Conservation (phyloP, 2,113 vertebrate genomes). For the Corythaixoides concolor region DNA sequence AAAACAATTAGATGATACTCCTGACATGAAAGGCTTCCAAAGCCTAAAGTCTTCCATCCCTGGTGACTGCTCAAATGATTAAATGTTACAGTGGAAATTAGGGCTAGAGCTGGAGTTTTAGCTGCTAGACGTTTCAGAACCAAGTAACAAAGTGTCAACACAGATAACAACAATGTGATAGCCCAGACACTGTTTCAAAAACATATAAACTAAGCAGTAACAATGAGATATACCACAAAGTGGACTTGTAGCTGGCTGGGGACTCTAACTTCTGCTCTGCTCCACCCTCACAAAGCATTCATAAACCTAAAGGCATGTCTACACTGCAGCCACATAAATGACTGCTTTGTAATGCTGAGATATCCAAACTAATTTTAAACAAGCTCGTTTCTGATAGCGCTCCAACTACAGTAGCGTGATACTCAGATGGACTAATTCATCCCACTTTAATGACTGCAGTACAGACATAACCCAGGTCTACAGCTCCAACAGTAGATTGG, state of each 20-base stretch:
- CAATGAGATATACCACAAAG: background rate
- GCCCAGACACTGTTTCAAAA: background rate
- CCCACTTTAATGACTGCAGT: background rate
- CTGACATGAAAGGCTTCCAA: background rate
- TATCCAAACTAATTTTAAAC: constrained; percentile 42
- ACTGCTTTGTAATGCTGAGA: constrained; percentile 26
- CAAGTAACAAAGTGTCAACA: background rate
- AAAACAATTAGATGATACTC: background rate
- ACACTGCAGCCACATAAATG: constrained; percentile 21
- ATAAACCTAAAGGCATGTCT: constrained; percentile 39
- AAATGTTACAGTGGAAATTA: background rate
- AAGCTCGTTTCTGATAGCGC: constrained; percentile 26
- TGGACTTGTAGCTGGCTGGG: background rate
- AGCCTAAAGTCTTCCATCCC: background rate
- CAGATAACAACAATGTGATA: background rate
- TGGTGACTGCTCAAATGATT: background rate
- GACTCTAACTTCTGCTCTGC: background rate
- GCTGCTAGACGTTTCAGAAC: background rate
- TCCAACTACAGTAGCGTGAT: background rate
- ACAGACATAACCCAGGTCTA: constrained; percentile 30
- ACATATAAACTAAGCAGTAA: background rate
- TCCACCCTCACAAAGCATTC: constrained; percentile 30
- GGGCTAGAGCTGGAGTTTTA: background rate
- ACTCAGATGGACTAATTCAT: constrained; percentile 25
- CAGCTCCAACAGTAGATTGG: constrained; percentile 30